Evolutionary conservation across 2,113 vertebrate species (phyloP).

Genomic region (Hystrix brachyura): DNA sequence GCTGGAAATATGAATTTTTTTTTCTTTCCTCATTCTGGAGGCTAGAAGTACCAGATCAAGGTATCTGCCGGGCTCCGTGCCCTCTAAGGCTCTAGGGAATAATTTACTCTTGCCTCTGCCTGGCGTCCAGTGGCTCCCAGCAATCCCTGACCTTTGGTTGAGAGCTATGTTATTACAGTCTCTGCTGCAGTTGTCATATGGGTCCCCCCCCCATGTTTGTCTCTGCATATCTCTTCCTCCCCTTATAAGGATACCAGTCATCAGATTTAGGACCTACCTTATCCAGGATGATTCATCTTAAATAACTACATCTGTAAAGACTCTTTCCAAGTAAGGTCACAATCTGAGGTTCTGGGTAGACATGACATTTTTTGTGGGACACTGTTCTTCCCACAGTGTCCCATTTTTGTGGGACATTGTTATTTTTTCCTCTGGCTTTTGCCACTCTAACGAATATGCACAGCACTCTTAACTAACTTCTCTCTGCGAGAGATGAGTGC

Average conservation of each 20-base stretch:
- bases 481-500: neutral
- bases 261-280: neutral
- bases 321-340: neutral
- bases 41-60: neutral
- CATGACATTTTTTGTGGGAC: neutral
- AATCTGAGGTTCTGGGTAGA: neutral
- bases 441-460: neutral
- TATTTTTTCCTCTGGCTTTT: constrained; percentile 8
- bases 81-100: no score
- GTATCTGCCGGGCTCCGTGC: rapidly evolving
- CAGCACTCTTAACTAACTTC: rapidly evolving
- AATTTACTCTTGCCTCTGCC: no score
- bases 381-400: neutral
- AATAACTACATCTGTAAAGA: neutral
- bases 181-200: neutral
- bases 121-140: neutral
- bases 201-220: no score
- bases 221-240: neutral
- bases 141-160: neutral
- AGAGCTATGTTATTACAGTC: rapidly evolving
- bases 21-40: neutral
- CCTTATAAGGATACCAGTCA: neutral
- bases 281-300: neutral
- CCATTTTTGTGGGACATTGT: neutral
- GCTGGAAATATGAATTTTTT: neutral